Base-by-base conservation (phyloP, 2,113 vertebrate genomes). In the Narcine bancroftii region DNA sequence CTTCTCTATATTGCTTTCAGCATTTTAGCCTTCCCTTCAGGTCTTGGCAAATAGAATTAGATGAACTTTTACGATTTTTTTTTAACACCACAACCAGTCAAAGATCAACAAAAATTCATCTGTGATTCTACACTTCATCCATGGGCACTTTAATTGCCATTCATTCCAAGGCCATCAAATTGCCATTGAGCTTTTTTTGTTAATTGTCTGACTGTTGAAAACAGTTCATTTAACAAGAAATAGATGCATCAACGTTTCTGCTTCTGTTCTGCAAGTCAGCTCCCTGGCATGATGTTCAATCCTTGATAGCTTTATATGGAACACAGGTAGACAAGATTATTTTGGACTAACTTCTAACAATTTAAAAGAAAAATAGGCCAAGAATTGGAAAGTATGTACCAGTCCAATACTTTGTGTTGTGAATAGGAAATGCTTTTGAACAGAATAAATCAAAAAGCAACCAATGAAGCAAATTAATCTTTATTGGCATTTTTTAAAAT, bases 401-500 rank as follows among this genome's bases (percentile, higher is more conserved):
- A 29, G 24, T 29, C 45, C 47, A 81, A 47, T 29, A 47, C 24
- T 47, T 7, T 2, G 11, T 39, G 13, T 36, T 36, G 17, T 39
- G 53, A 75, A 36, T 29, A 75, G 24, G 17, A 81, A 47, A 45
- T 29, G 24, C 19, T 47, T 71, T 45, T 91, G 45, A 11, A 83
- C 9, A 53, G 39, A n/a, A 89, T 66, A 69, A 83, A 10, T 29
- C 89, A 71, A 71, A 33, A 63, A 91, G 53, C 33, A 69, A 69
- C 19, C 63, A 91, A 91, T 91, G 63, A 42, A 45, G 36, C 42
- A 66, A 42, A 47, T 91, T 45, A 91, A 69, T 21, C 47, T 91
- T 91, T 91, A 91, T 91, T 91, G 39, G 89, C 89, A 11, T 91
- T 42, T 91, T 60, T 56, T 56, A 13, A n/a, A 71, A 24, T 69